Base-by-base conservation (phyloP, 2,888 invertebrate species). In the Heliconius charithonia region DNA sequence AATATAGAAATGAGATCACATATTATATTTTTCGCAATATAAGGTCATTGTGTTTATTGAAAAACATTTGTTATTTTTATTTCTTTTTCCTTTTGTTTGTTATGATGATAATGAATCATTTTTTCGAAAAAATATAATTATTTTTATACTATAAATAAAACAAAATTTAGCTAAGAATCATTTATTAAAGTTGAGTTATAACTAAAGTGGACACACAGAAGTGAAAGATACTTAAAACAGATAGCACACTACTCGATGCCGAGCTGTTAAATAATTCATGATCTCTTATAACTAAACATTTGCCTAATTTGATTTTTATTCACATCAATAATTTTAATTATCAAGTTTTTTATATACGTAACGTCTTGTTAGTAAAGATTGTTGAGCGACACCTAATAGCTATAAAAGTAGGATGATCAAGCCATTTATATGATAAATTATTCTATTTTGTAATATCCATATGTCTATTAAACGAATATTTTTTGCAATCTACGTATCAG, bases 231-330 rank as follows among this genome's bases (percentile, higher is more conserved):
- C 45, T 63, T 13, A 63, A 70, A 51, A 62, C 32, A 25, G 22
- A 63, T 67, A 70, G 29, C 72, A 37, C 22, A 65, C 66, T 67
- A 29, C 63, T 67, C 29, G 69, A 62, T 78, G 75, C 67, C 71
- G 45, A 67, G 77, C 73, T 74, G 70, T 72, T 81, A 63, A 77
- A 79, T 81, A 75, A 80, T 80, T 71, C 72, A 81, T 80, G 51
- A 80, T 56, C 59, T 12, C 27, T 80, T 77, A 79, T 41, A 70
- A 51, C 73, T n/a, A 65, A 78, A 75, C 71, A 77, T 81, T 76
- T 76, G 66, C 75, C 70, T 79, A 77, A 79, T 80, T 69, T 41
- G 75, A 79, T 79, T 77, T 80, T 76, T 80, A 80, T 79, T 80
- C 80, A 81, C 70, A 76, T 70, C 67, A 70, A 78, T 76, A 78